phyloP scores from a whole-genome alignment of 2,113 vertebrate genomes.

The Myotis davidii region DNA sequence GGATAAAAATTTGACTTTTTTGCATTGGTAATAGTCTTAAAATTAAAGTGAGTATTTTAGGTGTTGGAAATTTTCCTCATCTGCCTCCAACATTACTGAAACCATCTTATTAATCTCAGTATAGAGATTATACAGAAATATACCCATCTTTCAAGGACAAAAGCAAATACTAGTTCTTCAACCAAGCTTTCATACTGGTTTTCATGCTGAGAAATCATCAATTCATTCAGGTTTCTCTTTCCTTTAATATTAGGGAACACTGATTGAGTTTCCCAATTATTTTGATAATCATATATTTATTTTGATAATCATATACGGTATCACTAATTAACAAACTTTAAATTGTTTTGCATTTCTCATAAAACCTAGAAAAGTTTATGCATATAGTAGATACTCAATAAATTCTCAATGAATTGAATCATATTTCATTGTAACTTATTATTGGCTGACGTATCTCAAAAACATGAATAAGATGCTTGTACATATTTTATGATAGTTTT shows the following conservation, averaged over 20 bases:
- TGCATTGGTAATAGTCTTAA: conserved; percentile 5
- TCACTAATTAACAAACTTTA: conserved; percentile 22
- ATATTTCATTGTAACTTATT: conserved; percentile 40
- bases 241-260: neutral
- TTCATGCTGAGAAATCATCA: neutral
- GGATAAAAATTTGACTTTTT: conserved; percentile 15
- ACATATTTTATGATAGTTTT: conserved; percentile 27
- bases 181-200: neutral
- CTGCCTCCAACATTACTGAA: conserved; percentile 1
- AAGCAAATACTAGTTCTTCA: conserved; percentile 19
- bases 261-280: conserved; percentile 25
- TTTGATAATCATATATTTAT: conserved; percentile 46
- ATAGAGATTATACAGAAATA: conserved; percentile 11
- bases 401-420: neutral
- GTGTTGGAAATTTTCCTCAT: neutral
- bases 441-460: neutral
- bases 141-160: conserved; percentile 34
- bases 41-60: neutral
- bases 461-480: conserved; percentile 3
- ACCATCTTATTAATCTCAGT: neutral
- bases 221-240: conserved; percentile 50
- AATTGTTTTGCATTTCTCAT: conserved; percentile 22
- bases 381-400: neutral
- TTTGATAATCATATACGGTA: conserved; percentile 25
- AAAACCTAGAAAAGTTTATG: conserved; percentile 17